Conservation (phyloP, 2,888 invertebrate genomes). For the Zygogramma bicolorata region DNA sequence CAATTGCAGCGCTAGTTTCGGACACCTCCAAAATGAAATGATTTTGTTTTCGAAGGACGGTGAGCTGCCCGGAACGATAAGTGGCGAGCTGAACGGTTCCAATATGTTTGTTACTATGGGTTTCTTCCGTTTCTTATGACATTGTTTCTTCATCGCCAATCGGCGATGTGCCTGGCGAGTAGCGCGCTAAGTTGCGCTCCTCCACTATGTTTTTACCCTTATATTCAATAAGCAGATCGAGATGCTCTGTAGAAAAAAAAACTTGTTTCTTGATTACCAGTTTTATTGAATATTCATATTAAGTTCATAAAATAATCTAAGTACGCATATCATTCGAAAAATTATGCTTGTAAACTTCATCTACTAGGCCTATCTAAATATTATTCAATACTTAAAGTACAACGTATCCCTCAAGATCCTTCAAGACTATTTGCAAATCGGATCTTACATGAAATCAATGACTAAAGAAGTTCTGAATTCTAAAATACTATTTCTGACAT, state of each 20-base stretch:
- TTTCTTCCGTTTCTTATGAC: no score
- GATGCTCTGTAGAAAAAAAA: background rate
- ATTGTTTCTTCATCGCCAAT: no score
- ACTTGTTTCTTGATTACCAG: background rate
- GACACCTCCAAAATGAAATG: no score
- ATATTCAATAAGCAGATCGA: background rate
- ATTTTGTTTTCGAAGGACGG: no score
- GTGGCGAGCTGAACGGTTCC: no score
- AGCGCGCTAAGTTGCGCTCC: no score
- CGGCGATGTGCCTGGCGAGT: no score
- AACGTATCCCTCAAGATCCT: background rate
- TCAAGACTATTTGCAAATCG: background rate
- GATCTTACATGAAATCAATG: background rate
- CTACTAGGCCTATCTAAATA: background rate
- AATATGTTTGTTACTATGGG: no score
- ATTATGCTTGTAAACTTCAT: background rate
- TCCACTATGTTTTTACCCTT: background rate
- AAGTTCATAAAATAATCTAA: slow-evolving; percentile 2
- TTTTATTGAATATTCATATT: background rate
- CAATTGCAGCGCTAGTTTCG: no score
- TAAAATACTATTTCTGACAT: background rate
- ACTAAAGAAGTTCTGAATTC: background rate
- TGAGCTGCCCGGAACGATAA: no score
- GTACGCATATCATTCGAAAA: background rate
- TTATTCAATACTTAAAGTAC: slow-evolving; percentile 7